Base-by-base conservation (phyloP, 2,797 vertebrate species). In the Tarsius wallacei region DNA sequence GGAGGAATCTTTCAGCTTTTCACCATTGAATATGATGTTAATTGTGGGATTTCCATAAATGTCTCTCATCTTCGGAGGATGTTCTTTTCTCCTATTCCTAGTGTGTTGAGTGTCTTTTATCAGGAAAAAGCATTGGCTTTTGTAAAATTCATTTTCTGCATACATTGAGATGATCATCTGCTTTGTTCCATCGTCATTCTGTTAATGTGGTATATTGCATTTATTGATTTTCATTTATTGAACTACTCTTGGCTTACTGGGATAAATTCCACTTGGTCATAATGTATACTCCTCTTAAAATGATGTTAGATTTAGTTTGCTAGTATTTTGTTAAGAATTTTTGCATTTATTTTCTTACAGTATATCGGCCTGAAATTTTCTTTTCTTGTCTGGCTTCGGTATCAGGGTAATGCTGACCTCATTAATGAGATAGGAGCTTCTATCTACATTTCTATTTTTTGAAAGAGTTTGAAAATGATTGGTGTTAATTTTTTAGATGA, bases 281-380 rank as follows among this genome's bases (percentile, higher is more conserved):
- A 14, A 71, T 55, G 28, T 49, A 36, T 55, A 85, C 28, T 64
- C 7, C 13, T 93, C 53, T 84, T 71, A 84, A 78, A 31, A 66
- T 85, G 88, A 22, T 91, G 33, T 66, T 81, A 24, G 22, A 64
- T 89, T 93, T 55, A 49, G 47, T 84, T 89, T 85, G 28, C 55
- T 96, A 80, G 47, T 33, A 71, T 90, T 84, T 88, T 81, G n/a
- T 63, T 90, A 53, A 80, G 51, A 47, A 71, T 63, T 47, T 90
- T 85, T 63, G 49, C 47, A 57, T 33, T 8, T 81, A 49, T 66
- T 42, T 86, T 86, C 49, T 64, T 73, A 90, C 71, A 22, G 12
- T 26, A 57, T 64, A 73, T 24, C 70, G 36, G 5, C 28, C 28
- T n/a, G 13, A 81, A 53, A 7, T 57, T 95, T 87, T 70, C 78